phyloP scores from a whole-genome alignment of 1,140 invertebrate genomes.

The Anastatus disparis region DNA sequence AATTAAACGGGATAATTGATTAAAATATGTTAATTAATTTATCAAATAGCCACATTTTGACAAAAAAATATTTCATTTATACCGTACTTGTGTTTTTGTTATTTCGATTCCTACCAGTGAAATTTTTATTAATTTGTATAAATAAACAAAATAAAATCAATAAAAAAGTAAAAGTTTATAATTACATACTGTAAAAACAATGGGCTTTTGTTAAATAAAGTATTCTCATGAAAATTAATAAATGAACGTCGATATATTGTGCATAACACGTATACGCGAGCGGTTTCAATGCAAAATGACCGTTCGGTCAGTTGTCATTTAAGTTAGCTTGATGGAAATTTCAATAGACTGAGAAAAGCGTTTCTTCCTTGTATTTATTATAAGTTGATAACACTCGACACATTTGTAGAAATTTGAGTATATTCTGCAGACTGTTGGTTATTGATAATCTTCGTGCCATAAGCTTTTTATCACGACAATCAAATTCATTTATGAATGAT shows the following conservation, averaged over 20 bases:
- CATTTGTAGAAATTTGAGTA: neutral
- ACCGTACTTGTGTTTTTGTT: too few relatives aligned
- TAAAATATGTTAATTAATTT: too few relatives aligned
- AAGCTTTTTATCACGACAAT: neutral
- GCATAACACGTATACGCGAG: conserved; percentile 8
- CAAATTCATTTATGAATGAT: too few relatives aligned
- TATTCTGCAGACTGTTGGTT: neutral
- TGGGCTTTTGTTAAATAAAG: neutral
- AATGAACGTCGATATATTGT: neutral
- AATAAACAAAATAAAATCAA: too few relatives aligned
- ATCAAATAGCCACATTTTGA: too few relatives aligned
- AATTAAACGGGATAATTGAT: too few relatives aligned
- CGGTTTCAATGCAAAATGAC: neutral
- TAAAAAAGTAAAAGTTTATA: neutral
- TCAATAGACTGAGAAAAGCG: conserved; percentile 44
- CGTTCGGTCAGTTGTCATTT: conserved; percentile 41
- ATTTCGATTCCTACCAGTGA: too few relatives aligned
- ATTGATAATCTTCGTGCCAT: neutral
- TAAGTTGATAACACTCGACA: conserved; percentile 41
- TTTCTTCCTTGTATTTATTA: conserved; percentile 46
- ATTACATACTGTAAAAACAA: neutral
- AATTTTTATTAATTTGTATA: too few relatives aligned
- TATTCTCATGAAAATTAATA: neutral
- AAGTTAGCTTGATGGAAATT: conserved; percentile 51
- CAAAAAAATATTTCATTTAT: too few relatives aligned